Percentiles rank a stretch among this genome's conserved stretches.
Evolutionary conservation across 2,113 vertebrate species (phyloP).

Genomic region (Hiodon alosoides): DNA sequence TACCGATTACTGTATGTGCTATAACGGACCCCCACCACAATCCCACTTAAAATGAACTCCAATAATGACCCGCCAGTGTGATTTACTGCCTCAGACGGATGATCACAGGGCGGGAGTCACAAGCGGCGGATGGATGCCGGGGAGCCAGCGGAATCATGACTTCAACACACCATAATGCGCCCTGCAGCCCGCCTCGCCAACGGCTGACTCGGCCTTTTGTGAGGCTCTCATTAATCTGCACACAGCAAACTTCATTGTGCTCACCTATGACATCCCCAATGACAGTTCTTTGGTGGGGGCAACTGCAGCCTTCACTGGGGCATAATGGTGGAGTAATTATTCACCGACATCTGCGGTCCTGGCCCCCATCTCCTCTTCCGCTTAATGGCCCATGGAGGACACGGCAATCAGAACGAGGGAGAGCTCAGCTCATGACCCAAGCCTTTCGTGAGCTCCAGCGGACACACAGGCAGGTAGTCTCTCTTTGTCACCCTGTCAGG

Average conservation of each 20-base stretch:
- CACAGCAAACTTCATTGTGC: not conserved
- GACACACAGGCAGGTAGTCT: conserved; percentile 28
- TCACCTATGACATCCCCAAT: not conserved
- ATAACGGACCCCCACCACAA: too few species aligned
- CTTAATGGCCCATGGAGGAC: conserved; percentile 12
- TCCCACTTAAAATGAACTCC: conserved; percentile 1
- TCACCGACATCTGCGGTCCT: conserved; percentile 4
- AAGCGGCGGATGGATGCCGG: not conserved
- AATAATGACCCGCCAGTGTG: not conserved
- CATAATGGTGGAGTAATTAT: conserved; percentile 1
- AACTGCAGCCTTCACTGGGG: conserved; percentile 10
- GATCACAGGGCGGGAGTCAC: not conserved
- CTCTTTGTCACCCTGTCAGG: conserved; percentile 31
- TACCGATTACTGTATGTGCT: not conserved
- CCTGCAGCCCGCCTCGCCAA: not conserved
- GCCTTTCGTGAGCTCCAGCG: conserved; percentile 14
- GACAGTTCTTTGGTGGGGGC: not conserved
- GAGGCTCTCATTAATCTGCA: not conserved
- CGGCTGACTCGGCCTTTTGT: not conserved
- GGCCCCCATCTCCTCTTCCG: not conserved
- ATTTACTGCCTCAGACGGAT: not conserved
- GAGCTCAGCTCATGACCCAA: conserved; percentile 10
- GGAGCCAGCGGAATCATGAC: not conserved
- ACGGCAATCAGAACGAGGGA: not conserved
- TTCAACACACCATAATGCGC: not conserved